Evolutionary conservation across 2,797 vertebrate species (phyloP).

Genomic region (Vespertilio murinus): DNA sequence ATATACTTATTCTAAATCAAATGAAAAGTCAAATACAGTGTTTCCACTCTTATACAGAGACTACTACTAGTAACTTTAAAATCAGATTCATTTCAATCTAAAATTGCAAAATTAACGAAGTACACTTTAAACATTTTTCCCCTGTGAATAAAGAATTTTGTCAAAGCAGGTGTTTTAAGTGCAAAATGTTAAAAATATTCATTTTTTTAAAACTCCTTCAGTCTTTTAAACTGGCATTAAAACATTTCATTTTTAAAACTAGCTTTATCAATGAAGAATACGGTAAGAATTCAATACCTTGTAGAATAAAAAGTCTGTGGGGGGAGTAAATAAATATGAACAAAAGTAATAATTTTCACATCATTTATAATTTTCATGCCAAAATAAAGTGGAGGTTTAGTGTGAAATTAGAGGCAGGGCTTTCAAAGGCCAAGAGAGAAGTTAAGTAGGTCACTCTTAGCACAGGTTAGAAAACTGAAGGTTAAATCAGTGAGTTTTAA

Average conservation of each 20-base stretch:
- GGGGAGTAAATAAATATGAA: constrained; percentile 40
- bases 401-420: background rate
- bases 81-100: background rate
- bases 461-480: background rate
- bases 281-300: constrained; percentile 21
- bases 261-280: background rate
- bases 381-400: background rate
- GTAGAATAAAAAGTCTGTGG: background rate
- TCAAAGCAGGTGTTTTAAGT: constrained; percentile 28
- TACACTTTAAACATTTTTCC: background rate
- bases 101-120: constrained; percentile 8
- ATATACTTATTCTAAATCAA: background rate
- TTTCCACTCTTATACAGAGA: background rate
- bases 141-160: constrained; percentile 18
- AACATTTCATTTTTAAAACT: constrained; percentile 18
- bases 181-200: background rate
- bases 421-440: background rate
- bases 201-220: constrained; percentile 32
- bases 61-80: background rate
- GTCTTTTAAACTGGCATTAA: background rate
- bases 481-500: background rate
- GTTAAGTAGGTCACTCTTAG: background rate
- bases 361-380: constrained; percentile 19
- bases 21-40: background rate
- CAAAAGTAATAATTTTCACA: background rate